Conservation (phyloP, 2,888 invertebrate genomes). For the Apotomis turbidana region DNA sequence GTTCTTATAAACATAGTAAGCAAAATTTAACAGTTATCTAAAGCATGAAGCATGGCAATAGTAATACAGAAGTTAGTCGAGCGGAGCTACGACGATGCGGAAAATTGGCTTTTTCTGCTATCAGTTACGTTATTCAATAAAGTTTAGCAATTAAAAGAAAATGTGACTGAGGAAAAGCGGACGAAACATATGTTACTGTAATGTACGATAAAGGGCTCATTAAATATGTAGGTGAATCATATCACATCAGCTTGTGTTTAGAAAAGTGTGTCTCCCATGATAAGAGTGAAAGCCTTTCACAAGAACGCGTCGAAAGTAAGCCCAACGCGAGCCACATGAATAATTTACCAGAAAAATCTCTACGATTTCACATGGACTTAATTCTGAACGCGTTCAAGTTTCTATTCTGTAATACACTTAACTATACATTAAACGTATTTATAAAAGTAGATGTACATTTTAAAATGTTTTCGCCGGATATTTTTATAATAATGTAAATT, state of each 20-base stretch:
- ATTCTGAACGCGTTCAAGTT: slow-evolving; percentile 79
- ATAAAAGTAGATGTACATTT: slow-evolving; percentile 13
- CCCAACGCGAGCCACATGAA: slow-evolving; percentile 80
- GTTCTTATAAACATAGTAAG: not conserved
- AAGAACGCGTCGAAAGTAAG: slow-evolving; percentile 78
- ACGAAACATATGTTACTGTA: not conserved
- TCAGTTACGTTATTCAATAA: slow-evolving; percentile 14
- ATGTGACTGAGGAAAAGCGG: slow-evolving; percentile 1
- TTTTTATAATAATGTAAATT: slow-evolving; percentile 4
- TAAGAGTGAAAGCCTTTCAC: slow-evolving; percentile 83
- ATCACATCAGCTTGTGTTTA: slow-evolving; percentile 25
- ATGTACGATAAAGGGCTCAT: slow-evolving; percentile 14
- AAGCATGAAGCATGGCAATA: slow-evolving; percentile 29
- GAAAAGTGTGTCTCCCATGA: slow-evolving; percentile 53
- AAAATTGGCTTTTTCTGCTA: slow-evolving; percentile 31
- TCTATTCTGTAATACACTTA: slow-evolving; percentile 80
- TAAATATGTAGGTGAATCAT: slow-evolving; percentile 8
- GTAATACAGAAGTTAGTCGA: slow-evolving; percentile 22
- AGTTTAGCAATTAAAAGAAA: slow-evolving; percentile 2
- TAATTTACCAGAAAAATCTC: slow-evolving; percentile 84
- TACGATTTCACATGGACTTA: slow-evolving; percentile 81
- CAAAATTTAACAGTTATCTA: slow-evolving; percentile 36
- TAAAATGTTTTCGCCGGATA: slow-evolving; percentile 1
- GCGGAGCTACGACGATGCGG: slow-evolving; percentile 29
- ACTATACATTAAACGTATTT: slow-evolving; percentile 45